Base-by-base conservation (phyloP, 2,888 invertebrate genomes). In the Rosalia funebris region DNA sequence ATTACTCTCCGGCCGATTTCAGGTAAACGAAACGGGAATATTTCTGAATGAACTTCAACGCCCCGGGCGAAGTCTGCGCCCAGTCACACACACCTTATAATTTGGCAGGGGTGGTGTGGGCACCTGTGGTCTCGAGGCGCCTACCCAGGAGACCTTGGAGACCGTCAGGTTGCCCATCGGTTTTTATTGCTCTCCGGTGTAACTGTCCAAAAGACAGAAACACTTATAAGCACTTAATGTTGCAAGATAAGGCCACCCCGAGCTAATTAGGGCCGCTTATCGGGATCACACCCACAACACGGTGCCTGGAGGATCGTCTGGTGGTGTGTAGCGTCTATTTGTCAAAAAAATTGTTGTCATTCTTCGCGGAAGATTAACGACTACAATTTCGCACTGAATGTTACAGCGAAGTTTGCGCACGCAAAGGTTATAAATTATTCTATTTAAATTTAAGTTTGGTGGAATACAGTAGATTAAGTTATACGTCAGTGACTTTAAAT, bases 21-120 rank as follows among this genome's bases (percentile, higher is more conserved):
- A 68, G 70, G 67, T 66, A 68, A 65, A 70, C 60, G 60, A 64
- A 63, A 57, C 56, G 62, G 54, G 48, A 47, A 50, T 61, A 67
- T 65, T 69, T 65, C 59, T 70, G 69, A 70, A 70, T 70, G 69
- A 70, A 70, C 65, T 65, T 60, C 41, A 57, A 60, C 57, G 65
- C 65, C 62, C 47, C 39, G n/a, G 62, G 65, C 65, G 9, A 39
- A 55, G 62, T 65, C 65, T 65, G 60, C 65, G 56, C 57, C 52
- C 57, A 55, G 57, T 57, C 57, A 54, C 41, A n/a, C n/a, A 42
- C 54, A 59, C 56, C 44, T 53, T 57, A 39, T 60, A 65, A 62
- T 65, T 62, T 62, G 37, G 47, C 41, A 62, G 54, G 55, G 53
- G 42, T 53, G 53, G 53, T 32, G 53, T 32, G 15, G 53, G 42